Percentiles rank a stretch among this genome's conserved stretches.
phyloP scores from a whole-genome alignment of 2,797 vertebrate species.

The Todus mexicanus region DNA sequence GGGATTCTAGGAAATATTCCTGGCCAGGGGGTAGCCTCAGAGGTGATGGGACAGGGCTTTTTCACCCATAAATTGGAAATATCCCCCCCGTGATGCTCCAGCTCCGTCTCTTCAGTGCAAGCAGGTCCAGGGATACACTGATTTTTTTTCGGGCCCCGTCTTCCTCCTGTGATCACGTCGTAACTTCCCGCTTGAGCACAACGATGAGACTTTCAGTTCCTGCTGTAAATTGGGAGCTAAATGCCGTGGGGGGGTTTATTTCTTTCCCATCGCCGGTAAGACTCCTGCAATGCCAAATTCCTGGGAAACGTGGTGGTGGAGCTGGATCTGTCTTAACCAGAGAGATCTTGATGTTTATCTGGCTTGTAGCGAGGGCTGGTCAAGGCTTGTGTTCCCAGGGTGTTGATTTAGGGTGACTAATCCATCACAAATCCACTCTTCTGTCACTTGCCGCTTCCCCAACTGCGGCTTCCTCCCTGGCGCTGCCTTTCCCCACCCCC shows the following conservation, averaged over 20 bases:
- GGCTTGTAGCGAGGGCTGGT: background rate
- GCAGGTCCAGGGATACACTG: background rate
- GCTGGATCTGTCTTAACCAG: background rate
- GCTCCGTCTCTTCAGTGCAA: too few relatives aligned
- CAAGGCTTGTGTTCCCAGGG: background rate
- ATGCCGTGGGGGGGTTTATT: too few relatives aligned
- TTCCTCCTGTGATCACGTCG: rapidly evolving
- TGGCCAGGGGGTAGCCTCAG: background rate
- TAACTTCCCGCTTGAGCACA: rapidly evolving
- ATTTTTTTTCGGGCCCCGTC: background rate
- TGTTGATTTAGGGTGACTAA: background rate
- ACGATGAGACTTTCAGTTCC: rapidly evolving
- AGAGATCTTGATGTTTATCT: background rate
- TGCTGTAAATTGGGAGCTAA: rapidly evolving
- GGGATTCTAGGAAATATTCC: too few relatives aligned
- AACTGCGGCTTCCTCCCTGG: background rate
- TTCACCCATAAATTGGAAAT: too few relatives aligned
- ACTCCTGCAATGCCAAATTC: background rate
- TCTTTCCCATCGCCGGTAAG: background rate
- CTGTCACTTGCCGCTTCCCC: background rate
- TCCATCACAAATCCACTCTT: background rate
- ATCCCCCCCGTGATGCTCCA: too few relatives aligned
- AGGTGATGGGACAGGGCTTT: too few relatives aligned
- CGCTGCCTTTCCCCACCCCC: background rate
- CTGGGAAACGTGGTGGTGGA: background rate